These are phyloP conservation scores for Lucilia sericata DNA, from an alignment of 1,140 invertebrate genomes.

Conservation along the genomic window DNA sequence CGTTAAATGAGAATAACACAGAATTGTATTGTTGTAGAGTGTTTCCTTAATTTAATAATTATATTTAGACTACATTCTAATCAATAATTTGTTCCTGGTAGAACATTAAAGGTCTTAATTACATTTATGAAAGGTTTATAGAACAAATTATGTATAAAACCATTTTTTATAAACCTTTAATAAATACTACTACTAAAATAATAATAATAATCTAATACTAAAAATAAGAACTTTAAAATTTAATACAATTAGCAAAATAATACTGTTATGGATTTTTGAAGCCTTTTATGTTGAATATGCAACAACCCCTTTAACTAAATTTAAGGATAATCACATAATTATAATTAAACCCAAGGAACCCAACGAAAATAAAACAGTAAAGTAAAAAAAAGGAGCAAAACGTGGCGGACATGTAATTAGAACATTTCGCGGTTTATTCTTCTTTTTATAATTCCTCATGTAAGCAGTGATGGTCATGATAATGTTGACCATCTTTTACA, in stretches of 20 bases:
- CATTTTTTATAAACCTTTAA: too few relatives aligned
- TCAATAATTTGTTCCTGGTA: too few relatives aligned
- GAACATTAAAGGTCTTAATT: too few relatives aligned
- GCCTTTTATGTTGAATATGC: background rate
- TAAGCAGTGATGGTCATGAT: slow-evolving; percentile 32
- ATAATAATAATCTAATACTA: too few relatives aligned
- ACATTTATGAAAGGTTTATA: too few relatives aligned
- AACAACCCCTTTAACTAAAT: background rate
- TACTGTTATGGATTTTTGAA: background rate
- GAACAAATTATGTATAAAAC: too few relatives aligned
- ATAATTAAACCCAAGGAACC: slow-evolving; percentile 46
- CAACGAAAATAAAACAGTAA: slow-evolving; percentile 33
- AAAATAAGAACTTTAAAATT: background rate
- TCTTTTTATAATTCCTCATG: slow-evolving; percentile 9
- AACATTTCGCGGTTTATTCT: slow-evolving; percentile 47
- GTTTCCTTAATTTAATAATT: too few relatives aligned
- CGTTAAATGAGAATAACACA: too few relatives aligned
- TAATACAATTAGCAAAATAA: background rate
- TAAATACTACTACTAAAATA: too few relatives aligned
- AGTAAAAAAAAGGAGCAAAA: slow-evolving; percentile 38
- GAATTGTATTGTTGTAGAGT: too few relatives aligned
- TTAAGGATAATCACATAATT: slow-evolving; percentile 47
- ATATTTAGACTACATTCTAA: too few relatives aligned
- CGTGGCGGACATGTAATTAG: slow-evolving; percentile 47
- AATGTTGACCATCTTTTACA: slow-evolving; percentile 35